A percentile compares a stretch with the other conserved stretches of the same genome.
phyloP scores from a whole-genome alignment of 2,888 invertebrate genomes.

The Drosophila diplacantha region DNA sequence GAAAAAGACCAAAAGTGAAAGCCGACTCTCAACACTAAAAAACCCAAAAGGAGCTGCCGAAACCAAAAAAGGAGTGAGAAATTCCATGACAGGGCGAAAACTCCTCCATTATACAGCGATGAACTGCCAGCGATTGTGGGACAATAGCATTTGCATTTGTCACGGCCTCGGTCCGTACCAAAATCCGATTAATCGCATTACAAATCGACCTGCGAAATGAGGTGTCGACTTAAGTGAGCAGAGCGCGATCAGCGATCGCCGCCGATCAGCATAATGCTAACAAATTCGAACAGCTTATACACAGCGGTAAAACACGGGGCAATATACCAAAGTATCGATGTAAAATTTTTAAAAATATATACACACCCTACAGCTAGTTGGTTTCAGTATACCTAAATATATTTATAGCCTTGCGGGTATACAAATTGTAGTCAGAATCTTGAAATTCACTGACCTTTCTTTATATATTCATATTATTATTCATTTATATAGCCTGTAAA shows the following conservation, averaged over 20 bases:
- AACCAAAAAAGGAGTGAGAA: constrained; percentile 3
- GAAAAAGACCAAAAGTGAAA: constrained; percentile 60
- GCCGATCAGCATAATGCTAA: constrained; percentile 57
- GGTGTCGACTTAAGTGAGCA: constrained; percentile 73
- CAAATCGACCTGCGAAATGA: constrained; percentile 55
- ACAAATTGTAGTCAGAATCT: no score
- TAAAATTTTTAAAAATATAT: no score
- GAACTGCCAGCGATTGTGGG: constrained; percentile 60
- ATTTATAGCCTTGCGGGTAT: no score
- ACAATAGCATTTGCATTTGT: constrained; percentile 76
- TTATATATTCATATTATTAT: no score
- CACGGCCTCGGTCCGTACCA: constrained; percentile 49
- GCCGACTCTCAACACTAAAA: constrained; percentile 43
- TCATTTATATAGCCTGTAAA: no score
- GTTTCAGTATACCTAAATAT: no score
- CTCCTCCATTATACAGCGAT: constrained; percentile 29
- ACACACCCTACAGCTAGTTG: no score
- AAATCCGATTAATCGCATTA: constrained; percentile 59
- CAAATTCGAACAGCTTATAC: constrained; percentile 46
- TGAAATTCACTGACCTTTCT: no score
- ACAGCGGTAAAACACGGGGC: background rate
- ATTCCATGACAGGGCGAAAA: background rate
- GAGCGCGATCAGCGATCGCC: constrained; percentile 3
- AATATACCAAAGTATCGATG: background rate
- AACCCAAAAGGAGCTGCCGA: background rate